Evolutionary conservation across 1,140 invertebrate species (phyloP).

Genomic region (Drosophila albomicans): DNA sequence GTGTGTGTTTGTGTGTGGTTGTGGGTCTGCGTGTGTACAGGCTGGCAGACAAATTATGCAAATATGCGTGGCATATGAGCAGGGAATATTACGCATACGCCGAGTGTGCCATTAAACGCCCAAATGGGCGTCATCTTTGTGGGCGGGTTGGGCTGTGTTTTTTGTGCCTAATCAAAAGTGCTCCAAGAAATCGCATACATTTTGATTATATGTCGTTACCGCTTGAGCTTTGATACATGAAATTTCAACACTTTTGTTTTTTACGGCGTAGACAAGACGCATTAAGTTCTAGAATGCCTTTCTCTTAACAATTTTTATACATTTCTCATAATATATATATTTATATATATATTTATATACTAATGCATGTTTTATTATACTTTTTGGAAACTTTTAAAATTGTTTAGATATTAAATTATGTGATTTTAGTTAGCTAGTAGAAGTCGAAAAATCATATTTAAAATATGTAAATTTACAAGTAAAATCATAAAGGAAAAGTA

Average conservation of each 20-base stretch:
- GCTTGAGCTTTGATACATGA: conserved; percentile 17
- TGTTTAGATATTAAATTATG: too few species aligned
- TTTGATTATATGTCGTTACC: conserved; percentile 44
- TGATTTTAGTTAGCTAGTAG: too few species aligned
- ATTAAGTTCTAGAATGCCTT: not conserved
- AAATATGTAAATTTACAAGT: too few species aligned
- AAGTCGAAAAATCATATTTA: too few species aligned
- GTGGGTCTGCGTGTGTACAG: conserved; percentile 12
- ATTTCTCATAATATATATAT: not conserved
- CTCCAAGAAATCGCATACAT: conserved; percentile 50
- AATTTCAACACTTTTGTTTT: conserved; percentile 41
- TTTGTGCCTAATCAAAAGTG: conserved; percentile 67
- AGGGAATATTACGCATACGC: conserved; percentile 76
- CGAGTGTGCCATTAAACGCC: conserved; percentile 71
- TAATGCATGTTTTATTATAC: too few species aligned
- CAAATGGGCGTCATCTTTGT: conserved; percentile 29
- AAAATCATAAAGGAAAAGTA: too few species aligned
- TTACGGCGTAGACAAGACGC: not conserved
- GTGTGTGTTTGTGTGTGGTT: conserved; percentile 7
- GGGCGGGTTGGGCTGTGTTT: not conserved
- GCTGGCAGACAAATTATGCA: conserved; percentile 71
- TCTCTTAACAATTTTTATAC: not conserved
- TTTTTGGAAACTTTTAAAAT: too few species aligned
- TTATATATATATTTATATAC: not conserved
- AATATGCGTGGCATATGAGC: conserved; percentile 74